Evolutionary conservation across 30 jellyfish, hydroid and myxozoan genomes (phyloP).

Genomic region (Cassiopea xamachana): DNA sequence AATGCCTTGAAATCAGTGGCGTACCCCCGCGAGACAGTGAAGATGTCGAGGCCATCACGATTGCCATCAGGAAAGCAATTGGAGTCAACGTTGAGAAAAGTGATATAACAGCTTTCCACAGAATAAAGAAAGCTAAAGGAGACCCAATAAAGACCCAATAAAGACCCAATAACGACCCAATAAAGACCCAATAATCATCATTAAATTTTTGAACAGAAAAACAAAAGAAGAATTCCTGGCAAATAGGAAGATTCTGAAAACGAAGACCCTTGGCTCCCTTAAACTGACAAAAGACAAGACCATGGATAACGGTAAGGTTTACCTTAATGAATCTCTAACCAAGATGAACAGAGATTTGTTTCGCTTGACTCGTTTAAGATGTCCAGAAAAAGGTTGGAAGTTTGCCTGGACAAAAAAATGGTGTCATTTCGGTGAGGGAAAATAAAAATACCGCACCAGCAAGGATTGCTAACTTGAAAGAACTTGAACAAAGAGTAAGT

Average conservation of each 20-base stretch:
- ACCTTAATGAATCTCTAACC: conserved; percentile 6
- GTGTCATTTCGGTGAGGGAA: conserved; percentile 8
- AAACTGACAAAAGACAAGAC: neutral
- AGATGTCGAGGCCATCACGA: neutral
- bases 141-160: neutral
- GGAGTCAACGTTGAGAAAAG: conserved; percentile 9
- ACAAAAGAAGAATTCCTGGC: conserved; percentile 3
- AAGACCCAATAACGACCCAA: too few relatives aligned
- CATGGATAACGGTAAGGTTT: neutral
- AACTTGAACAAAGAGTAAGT: neutral
- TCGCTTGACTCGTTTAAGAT: neutral
- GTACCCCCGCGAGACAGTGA: conserved; percentile 16
- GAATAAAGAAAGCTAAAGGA: conserved; percentile 1
- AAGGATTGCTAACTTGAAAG: conserved; percentile 1
- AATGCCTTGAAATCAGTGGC: conserved; percentile 14
- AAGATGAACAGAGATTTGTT: neutral
- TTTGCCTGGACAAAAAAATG: conserved; percentile 43
- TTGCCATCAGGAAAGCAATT: conserved; percentile 9
- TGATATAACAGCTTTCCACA: conserved; percentile 27
- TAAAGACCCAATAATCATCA: neutral
- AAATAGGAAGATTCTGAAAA: neutral
- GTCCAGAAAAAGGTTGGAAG: neutral
- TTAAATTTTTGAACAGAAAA: neutral
- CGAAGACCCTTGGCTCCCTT: conserved; percentile 7
- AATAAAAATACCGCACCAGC: neutral